Evolutionary conservation across 2,113 vertebrate genomes (phyloP).

Genomic region (Oncorhynchus gorbuscha): DNA sequence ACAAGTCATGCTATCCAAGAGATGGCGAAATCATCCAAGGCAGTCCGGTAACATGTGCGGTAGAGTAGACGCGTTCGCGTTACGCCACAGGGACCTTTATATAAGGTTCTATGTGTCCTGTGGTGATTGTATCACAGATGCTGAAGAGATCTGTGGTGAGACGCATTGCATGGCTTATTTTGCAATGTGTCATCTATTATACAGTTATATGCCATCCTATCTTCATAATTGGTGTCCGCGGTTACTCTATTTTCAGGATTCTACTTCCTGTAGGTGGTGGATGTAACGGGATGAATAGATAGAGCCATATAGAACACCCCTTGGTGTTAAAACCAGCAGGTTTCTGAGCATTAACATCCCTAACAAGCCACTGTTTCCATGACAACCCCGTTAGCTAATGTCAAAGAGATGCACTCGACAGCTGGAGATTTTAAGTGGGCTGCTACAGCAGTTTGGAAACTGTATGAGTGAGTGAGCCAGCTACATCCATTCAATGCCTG

Average conservation of each 20-base stretch:
- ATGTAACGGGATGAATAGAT: no score
- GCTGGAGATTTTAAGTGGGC: conserved; percentile 17
- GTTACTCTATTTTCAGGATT: not conserved
- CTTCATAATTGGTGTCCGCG: not conserved
- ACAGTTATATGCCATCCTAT: no score
- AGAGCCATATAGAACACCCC: not conserved
- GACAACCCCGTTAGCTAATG: conserved; percentile 25
- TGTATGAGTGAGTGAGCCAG: conserved; percentile 12
- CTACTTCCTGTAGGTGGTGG: no score
- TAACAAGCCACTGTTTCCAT: conserved; percentile 31
- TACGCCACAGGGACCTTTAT: no score
- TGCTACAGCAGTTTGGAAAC: conserved; percentile 15
- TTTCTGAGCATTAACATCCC: conserved; percentile 5
- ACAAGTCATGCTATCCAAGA: no score
- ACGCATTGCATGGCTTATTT: conserved; percentile 24
- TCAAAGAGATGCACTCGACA: conserved; percentile 14
- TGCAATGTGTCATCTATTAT: no score
- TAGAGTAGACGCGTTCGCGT: no score
- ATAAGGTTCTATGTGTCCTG: no score
- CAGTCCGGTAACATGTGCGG: no score
- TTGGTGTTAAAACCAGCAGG: conserved; percentile 6
- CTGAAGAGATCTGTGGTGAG: not conserved
- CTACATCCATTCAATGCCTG: conserved; percentile 20
- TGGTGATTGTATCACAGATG: no score
- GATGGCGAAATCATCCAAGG: no score